These are phyloP conservation scores for Strigops habroptila DNA, from an alignment of 2,113 vertebrate genomes.

Conservation along the genomic window DNA sequence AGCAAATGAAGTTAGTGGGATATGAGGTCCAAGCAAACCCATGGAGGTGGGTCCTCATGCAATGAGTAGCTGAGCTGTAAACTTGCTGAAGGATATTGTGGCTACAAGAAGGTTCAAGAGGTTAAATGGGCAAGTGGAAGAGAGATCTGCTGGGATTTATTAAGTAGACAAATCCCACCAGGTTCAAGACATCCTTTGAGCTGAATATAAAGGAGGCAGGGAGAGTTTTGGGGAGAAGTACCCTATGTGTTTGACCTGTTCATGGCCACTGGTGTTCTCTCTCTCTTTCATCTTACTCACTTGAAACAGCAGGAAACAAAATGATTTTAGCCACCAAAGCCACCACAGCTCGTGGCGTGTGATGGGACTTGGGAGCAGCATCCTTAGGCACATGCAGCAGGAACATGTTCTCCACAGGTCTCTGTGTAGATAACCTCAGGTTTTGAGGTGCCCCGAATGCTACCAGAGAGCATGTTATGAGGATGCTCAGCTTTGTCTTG, in stretches of 20 bases:
- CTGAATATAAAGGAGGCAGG: not conserved
- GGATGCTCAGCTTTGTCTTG: not conserved
- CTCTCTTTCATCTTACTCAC: not conserved
- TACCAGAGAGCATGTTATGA: not conserved
- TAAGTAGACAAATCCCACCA: not conserved
- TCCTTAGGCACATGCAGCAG: not conserved
- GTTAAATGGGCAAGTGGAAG: not conserved
- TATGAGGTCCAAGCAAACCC: not conserved
- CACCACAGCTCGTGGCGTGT: rapidly evolving
- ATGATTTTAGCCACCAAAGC: not conserved
- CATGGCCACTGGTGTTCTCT: not conserved
- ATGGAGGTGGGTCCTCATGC: not conserved
- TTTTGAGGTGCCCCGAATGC: not conserved
- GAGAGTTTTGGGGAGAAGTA: not conserved
- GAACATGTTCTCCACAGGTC: not conserved
- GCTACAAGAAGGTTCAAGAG: not conserved
- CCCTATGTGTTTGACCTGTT: not conserved
- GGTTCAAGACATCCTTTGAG: not conserved
- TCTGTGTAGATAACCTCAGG: not conserved
- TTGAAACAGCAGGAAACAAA: not conserved
- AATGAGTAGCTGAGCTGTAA: not conserved
- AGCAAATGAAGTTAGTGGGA: not conserved
- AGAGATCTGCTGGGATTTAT: not conserved
- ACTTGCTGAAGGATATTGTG: not conserved
- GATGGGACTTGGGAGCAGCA: not conserved